Conservation (phyloP, 2,113 vertebrate genomes). For the Paradisaea rubra region DNA sequence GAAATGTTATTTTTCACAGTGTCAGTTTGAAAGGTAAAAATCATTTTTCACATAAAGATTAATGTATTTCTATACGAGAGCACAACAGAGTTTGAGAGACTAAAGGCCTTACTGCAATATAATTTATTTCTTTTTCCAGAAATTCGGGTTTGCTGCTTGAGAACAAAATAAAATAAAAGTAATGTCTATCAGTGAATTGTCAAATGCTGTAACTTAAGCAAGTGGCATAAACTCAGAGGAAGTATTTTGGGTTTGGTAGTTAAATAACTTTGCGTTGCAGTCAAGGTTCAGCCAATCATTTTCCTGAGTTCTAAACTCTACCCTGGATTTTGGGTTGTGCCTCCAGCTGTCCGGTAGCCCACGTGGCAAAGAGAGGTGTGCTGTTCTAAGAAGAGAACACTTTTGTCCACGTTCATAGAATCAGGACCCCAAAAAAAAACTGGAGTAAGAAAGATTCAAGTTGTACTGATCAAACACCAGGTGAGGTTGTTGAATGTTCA, state of each 20-base stretch:
- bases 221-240: not conserved
- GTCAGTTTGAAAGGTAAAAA: not conserved
- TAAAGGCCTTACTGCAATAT: not conserved
- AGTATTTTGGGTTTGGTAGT: not conserved
- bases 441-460: not conserved
- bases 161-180: not conserved
- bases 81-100: not conserved
- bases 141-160: not conserved
- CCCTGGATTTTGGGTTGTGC: not conserved
- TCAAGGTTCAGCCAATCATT: not conserved
- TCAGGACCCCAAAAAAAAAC: not conserved
- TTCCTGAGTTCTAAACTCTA: not conserved
- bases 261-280: rapidly evolving
- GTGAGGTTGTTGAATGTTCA: not conserved
- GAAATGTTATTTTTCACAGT: not conserved
- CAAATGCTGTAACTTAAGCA: not conserved
- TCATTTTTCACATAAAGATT: not conserved
- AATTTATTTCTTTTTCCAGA: not conserved
- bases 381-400: not conserved
- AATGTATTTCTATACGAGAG: not conserved
- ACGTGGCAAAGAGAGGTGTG: not conserved
- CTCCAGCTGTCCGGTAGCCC: not conserved
- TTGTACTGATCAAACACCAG: not conserved
- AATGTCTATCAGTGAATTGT: not conserved
- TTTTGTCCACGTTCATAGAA: not conserved